Evolutionary conservation across 2,113 vertebrate species (phyloP).

Genomic region (Boleophthalmus pectinirostris): DNA sequence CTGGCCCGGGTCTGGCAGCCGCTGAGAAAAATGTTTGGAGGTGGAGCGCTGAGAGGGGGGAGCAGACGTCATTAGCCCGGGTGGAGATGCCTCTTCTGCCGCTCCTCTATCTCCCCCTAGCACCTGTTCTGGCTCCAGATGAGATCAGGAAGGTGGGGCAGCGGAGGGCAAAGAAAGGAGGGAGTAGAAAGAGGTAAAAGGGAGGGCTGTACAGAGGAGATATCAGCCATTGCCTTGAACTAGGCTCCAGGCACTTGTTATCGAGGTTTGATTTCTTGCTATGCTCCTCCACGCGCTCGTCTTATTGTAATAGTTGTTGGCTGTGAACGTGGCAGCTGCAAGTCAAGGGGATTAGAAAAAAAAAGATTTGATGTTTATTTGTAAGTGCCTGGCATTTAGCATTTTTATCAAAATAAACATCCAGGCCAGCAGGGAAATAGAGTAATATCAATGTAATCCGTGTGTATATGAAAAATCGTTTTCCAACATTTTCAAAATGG

Average conservation of each 20-base stretch:
- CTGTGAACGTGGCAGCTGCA: slow-evolving; percentile 61
- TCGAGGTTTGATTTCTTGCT: slow-evolving; percentile 73
- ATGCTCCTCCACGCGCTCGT: slow-evolving; percentile 59
- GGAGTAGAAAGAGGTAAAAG: slow-evolving; percentile 57
- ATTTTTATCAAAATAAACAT: slow-evolving; percentile 63
- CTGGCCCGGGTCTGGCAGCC: slow-evolving; percentile 39
- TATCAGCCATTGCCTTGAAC: slow-evolving; percentile 67
- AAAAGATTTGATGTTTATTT: slow-evolving; percentile 63
- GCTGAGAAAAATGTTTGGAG: slow-evolving; percentile 49
- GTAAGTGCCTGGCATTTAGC: slow-evolving; percentile 53
- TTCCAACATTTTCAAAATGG: slow-evolving; percentile 26
- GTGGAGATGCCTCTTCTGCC: slow-evolving; percentile 65
- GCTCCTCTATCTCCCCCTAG: slow-evolving; percentile 71
- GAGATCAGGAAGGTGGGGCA: slow-evolving; percentile 76
- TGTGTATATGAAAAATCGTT: slow-evolving; percentile 27
- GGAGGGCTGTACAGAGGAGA: slow-evolving; percentile 63
- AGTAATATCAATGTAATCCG: slow-evolving; percentile 37
- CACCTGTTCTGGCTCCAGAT: slow-evolving; percentile 77
- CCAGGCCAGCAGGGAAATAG: slow-evolving; percentile 38
- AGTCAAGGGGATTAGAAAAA: slow-evolving; percentile 69
- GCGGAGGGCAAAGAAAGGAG: slow-evolving; percentile 69
- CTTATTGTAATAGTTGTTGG: slow-evolving; percentile 71
- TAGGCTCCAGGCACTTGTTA: slow-evolving; percentile 64
- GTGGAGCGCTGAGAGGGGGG: slow-evolving; percentile 38
- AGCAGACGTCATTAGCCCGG: slow-evolving; percentile 68